These are phyloP conservation scores for Elephantulus edwardii DNA, from an alignment of 2,113 vertebrate species.

Conservation along the genomic window DNA sequence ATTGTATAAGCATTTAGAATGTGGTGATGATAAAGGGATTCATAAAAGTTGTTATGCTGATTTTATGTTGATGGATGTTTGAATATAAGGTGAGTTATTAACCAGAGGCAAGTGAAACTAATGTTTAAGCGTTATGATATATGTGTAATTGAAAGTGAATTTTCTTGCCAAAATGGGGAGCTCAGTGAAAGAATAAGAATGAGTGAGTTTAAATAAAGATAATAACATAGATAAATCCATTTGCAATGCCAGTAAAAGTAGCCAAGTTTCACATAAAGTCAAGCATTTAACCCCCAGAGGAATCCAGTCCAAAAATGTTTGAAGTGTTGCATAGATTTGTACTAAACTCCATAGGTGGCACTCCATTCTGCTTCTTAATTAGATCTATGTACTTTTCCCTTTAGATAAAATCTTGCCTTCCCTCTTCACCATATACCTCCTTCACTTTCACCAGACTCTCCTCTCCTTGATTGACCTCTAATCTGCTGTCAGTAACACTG, in stretches of 20 bases:
- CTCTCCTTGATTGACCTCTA: neutral
- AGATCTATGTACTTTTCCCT: neutral
- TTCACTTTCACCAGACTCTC: neutral
- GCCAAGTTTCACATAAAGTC: slow-evolving; percentile 45
- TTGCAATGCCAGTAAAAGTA: slow-evolving; percentile 32
- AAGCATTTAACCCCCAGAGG: slow-evolving; percentile 33
- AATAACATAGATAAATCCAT: slow-evolving; percentile 77
- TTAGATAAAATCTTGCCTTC: too few relatives aligned
- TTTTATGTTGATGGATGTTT: slow-evolving; percentile 89
- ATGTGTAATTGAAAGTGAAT: slow-evolving; percentile 85
- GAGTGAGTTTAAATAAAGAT: slow-evolving; percentile 81
- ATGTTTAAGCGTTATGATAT: slow-evolving; percentile 86
- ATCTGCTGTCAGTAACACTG: neutral
- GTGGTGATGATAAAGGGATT: slow-evolving; percentile 87
- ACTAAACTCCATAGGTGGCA: neutral
- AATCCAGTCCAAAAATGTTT: slow-evolving; percentile 18
- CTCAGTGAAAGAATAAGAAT: slow-evolving; percentile 80
- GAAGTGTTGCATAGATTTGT: neutral
- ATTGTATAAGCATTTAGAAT: slow-evolving; percentile 87
- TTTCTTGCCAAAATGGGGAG: slow-evolving; percentile 82
- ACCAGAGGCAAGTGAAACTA: slow-evolving; percentile 86
- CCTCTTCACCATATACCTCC: neutral
- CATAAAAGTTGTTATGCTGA: slow-evolving; percentile 89
- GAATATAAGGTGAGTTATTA: slow-evolving; percentile 87
- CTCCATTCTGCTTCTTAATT: neutral